Evolutionary conservation across 2,797 vertebrate species (phyloP).

Genomic region (Tauraco hartlaubi): DNA sequence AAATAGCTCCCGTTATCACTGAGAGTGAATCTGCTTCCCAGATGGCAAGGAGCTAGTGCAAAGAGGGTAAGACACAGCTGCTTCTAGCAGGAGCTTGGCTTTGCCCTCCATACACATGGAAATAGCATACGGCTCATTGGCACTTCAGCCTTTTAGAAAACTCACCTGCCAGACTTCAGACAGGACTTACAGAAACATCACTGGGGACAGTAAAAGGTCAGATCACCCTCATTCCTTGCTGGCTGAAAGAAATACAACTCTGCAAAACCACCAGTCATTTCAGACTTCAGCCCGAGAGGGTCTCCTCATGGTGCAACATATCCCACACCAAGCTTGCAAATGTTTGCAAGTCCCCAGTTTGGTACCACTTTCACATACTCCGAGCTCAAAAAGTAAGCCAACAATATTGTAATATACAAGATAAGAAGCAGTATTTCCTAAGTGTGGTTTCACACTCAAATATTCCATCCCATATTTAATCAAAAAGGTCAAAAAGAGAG

Average conservation of each 20-base stretch:
- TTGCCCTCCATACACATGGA: not conserved
- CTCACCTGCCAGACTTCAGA: not conserved
- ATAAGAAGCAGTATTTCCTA: not conserved
- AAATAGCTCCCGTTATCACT: accelerated
- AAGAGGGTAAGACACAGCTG: not conserved
- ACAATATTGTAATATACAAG: not conserved
- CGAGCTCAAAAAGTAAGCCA: not conserved
- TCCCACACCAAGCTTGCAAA: not conserved
- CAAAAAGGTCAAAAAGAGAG: not conserved
- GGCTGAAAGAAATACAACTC: not conserved
- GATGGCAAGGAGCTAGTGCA: not conserved
- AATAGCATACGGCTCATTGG: accelerated
- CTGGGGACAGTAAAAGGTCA: not conserved
- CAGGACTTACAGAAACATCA: not conserved
- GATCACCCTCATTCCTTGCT: not conserved
- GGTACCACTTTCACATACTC: not conserved
- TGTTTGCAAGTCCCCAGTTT: not conserved
- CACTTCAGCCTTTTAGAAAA: not conserved
- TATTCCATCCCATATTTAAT: not conserved
- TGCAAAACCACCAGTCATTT: not conserved
- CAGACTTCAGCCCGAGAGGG: not conserved
- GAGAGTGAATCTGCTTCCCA: accelerated
- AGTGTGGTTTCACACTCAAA: not conserved
- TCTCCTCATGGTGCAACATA: not conserved
- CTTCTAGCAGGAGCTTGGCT: not conserved